phyloP scores from a whole-genome alignment of 2,888 invertebrate species.

The Phanerotoma sp. region DNA sequence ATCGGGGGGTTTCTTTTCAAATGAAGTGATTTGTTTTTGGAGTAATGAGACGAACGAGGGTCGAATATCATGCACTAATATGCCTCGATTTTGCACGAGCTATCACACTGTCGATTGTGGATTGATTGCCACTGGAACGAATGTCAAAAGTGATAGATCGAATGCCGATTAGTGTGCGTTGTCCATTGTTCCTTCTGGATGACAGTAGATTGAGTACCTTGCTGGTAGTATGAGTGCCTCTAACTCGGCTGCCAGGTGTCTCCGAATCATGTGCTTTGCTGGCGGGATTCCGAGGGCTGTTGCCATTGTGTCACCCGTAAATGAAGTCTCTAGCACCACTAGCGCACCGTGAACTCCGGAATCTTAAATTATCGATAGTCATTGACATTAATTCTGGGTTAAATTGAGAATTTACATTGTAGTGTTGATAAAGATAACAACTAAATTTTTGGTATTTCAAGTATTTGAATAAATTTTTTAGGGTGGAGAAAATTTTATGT shows the following conservation, averaged over 20 bases:
- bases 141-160: slow-evolving; percentile 1
- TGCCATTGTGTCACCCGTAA: slow-evolving; percentile 94
- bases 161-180: slow-evolving; percentile 45
- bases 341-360: slow-evolving; percentile 95
- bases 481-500: not conserved
- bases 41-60: slow-evolving; percentile 1
- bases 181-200: slow-evolving; percentile 54
- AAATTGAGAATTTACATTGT: too few species aligned
- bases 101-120: not conserved
- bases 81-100: not conserved
- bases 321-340: slow-evolving; percentile 90
- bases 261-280: slow-evolving; percentile 88
- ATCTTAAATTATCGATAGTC: slow-evolving; percentile 61
- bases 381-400: too few species aligned
- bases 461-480: too few species aligned
- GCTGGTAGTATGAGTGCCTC: slow-evolving; percentile 90
- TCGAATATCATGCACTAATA: slow-evolving; percentile 7
- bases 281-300: slow-evolving; percentile 89
- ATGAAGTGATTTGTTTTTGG: slow-evolving; percentile 4
- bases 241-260: slow-evolving; percentile 88
- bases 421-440: too few species aligned
- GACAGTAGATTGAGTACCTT: slow-evolving; percentile 67
- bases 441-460: too few species aligned
- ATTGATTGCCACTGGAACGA: slow-evolving; percentile 5
- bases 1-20: too few species aligned